A percentile compares a stretch with the other conserved stretches of the same genome.
phyloP scores from a whole-genome alignment of 2,888 invertebrate genomes.

The Nezara viridula region DNA sequence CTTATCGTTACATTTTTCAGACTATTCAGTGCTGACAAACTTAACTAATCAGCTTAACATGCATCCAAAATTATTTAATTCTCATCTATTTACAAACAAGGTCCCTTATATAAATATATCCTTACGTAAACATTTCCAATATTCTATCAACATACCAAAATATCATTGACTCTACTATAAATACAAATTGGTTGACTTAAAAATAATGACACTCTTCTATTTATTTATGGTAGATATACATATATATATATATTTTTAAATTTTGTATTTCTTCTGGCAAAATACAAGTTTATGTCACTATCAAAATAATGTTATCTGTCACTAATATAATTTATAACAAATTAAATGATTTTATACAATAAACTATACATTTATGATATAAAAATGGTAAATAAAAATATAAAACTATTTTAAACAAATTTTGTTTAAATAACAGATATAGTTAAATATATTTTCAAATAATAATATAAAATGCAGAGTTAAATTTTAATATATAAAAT shows the following conservation, averaged over 20 bases:
- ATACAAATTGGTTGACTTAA: constrained; percentile 34
- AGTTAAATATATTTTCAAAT: neutral
- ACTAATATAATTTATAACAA: constrained; percentile 36
- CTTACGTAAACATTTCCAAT: constrained; percentile 34
- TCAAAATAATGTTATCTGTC: constrained; percentile 39
- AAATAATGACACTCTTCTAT: constrained; percentile 42
- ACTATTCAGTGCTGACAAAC: neutral
- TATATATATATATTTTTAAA: neutral
- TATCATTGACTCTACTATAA: constrained; percentile 31
- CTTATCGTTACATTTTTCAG: neutral
- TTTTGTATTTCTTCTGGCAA: constrained; percentile 25
- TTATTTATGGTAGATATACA: constrained; percentile 8
- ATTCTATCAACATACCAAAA: constrained; percentile 47
- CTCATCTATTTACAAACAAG: neutral
- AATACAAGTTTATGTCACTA: constrained; percentile 34
- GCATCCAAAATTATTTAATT: constrained; percentile 20
- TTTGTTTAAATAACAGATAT: constrained; percentile 17
- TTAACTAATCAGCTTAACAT: neutral
- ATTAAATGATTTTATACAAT: constrained; percentile 23
- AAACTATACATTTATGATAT: constrained; percentile 32
- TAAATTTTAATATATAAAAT: neutral
- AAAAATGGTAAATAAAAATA: constrained; percentile 42
- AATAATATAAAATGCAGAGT: neutral
- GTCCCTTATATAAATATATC: constrained; percentile 45
- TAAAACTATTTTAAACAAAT: constrained; percentile 29